A percentile compares a stretch with the other conserved stretches of the same genome.
Conservation (phyloP, 2,797 vertebrate genomes). For the Helarctos malayanus region DNA sequence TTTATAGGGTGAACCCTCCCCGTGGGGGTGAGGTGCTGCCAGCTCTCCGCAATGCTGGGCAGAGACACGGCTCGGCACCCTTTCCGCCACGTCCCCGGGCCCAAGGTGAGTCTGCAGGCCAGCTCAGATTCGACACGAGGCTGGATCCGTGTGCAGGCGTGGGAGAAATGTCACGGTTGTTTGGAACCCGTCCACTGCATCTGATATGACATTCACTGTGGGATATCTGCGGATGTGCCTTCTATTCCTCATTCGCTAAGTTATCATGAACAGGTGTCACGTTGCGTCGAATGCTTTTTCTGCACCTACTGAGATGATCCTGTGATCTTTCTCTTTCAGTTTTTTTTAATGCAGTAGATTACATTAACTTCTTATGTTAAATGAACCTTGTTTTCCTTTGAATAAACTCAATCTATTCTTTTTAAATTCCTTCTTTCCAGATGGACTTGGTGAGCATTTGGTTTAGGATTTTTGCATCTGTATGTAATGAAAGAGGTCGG, state of each 20-base stretch:
- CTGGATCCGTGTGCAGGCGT: not conserved
- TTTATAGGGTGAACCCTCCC: not conserved
- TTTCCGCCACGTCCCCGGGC: not conserved
- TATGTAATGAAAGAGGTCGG: not conserved
- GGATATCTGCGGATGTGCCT: not conserved
- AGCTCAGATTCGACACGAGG: not conserved
- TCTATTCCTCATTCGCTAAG: not conserved
- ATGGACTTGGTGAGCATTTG: not conserved
- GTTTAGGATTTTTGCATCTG: not conserved
- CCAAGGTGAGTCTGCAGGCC: too few relatives aligned
- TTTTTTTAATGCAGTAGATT: not conserved
- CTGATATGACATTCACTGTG: not conserved
- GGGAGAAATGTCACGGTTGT: rapidly evolving
- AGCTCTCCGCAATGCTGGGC: not conserved
- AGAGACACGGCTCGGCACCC: not conserved
- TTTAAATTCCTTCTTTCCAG: not conserved
- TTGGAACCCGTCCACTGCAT: not conserved
- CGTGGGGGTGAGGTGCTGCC: not conserved
- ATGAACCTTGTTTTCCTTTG: not conserved
- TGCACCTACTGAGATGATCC: not conserved
- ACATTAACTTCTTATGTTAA: not conserved
- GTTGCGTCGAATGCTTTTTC: not conserved
- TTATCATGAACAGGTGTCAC: not conserved
- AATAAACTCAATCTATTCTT: not conserved
- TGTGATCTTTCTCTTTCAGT: not conserved